Evolutionary conservation across 2,797 vertebrate genomes (phyloP).

Genomic region (Acanthornis magna): DNA sequence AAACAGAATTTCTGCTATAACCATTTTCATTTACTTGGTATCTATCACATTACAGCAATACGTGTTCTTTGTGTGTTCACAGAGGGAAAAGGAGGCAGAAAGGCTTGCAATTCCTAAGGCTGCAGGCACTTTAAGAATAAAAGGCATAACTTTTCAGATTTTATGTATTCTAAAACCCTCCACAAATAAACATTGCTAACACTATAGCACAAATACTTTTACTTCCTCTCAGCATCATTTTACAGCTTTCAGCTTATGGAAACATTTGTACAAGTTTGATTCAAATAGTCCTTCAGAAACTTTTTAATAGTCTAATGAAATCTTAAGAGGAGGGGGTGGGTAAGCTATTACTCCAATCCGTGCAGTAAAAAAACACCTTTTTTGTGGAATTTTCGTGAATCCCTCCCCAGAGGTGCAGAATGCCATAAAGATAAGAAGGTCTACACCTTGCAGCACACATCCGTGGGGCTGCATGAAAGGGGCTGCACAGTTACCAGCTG

Average conservation of each 20-base stretch:
- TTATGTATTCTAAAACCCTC: background rate
- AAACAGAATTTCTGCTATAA: background rate
- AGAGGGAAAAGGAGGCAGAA: background rate
- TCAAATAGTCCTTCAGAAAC: background rate
- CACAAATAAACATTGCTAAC: background rate
- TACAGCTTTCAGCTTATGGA: background rate
- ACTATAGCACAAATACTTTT: background rate
- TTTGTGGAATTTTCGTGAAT: background rate
- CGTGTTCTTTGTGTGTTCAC: accelerated
- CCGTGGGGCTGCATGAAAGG: background rate
- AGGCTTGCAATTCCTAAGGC: background rate
- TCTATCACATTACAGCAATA: background rate
- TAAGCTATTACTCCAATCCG: background rate
- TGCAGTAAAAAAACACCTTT: background rate
- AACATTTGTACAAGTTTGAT: background rate
- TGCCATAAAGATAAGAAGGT: constrained; percentile 54
- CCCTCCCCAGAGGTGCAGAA: background rate
- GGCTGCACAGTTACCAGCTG: constrained; percentile 71
- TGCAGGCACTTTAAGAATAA: background rate
- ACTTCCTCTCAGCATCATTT: background rate
- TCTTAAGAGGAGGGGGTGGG: background rate
- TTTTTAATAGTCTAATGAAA: constrained; percentile 9
- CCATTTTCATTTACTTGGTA: background rate
- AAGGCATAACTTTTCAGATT: background rate
- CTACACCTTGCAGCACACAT: constrained; percentile 37